phyloP scores from a whole-genome alignment of 2,888 invertebrate genomes.

The Frankliniella fusca region DNA sequence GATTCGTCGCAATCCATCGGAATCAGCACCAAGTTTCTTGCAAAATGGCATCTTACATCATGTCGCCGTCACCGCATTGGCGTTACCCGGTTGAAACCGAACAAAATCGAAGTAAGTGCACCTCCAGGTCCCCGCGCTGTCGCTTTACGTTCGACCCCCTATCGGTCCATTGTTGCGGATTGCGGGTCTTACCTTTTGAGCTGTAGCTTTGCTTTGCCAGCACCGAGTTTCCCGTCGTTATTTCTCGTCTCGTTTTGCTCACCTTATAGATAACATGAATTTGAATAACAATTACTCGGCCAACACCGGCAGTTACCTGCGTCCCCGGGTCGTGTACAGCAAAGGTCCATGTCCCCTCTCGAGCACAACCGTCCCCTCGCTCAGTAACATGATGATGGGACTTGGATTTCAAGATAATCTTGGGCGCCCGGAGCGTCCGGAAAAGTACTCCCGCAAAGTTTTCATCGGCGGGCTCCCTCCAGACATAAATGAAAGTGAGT shows the following conservation, averaged over 20 bases:
- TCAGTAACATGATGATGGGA: background rate
- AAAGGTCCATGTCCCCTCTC: background rate
- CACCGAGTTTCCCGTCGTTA: no score
- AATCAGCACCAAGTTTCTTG: no score
- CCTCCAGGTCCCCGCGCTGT: background rate
- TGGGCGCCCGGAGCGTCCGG: constrained; percentile 65
- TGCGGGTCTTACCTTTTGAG: background rate
- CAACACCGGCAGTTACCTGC: background rate
- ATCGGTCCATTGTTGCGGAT: background rate
- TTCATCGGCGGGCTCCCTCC: constrained; percentile 98
- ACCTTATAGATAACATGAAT: background rate
- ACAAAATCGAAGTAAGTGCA: background rate
- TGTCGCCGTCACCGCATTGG: background rate
- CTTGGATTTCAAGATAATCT: background rate
- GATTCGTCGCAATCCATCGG: background rate
- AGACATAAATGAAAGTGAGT: constrained; percentile 90
- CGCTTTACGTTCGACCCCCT: background rate
- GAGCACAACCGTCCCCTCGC: background rate
- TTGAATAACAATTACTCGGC: background rate
- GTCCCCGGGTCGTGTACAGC: background rate
- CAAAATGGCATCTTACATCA: background rate
- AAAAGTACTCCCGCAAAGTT: constrained; percentile 88
- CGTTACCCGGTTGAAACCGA: background rate
- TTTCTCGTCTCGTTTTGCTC: background rate
- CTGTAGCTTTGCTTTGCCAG: no score